Evolutionary conservation across 64 coral and sea anemone genomes (phyloP).

Genomic region (Astreopora myriophthalma): DNA sequence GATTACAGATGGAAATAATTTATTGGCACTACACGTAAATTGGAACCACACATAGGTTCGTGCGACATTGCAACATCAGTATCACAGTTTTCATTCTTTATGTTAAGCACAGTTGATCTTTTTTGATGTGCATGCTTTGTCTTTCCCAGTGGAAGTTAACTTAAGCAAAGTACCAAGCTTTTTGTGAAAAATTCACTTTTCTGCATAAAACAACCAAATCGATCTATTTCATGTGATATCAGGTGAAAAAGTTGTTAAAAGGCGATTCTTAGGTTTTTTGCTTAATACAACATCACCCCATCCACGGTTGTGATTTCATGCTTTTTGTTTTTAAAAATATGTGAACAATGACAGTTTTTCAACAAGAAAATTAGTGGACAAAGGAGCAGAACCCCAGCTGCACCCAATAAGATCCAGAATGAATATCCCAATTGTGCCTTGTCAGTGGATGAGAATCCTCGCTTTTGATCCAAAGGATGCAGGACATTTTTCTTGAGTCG

Average conservation of each 20-base stretch:
- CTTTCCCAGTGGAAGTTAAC: too few species aligned
- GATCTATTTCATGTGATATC: too few species aligned
- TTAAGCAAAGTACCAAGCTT: too few species aligned
- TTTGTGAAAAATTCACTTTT: too few species aligned
- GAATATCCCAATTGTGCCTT: conserved; percentile 76
- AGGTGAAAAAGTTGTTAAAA: neutral
- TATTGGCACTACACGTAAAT: too few species aligned
- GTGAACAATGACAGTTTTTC: conserved; percentile 69
- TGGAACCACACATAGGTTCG: too few species aligned
- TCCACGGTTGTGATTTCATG: conserved; percentile 65
- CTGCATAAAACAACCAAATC: too few species aligned
- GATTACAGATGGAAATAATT: too few species aligned
- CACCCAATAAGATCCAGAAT: conserved; percentile 81
- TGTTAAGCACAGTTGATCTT: too few species aligned
- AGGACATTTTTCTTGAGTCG: conserved; percentile 89
- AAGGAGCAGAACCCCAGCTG: conserved; percentile 64
- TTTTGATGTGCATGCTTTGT: too few species aligned
- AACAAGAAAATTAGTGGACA: conserved; percentile 69
- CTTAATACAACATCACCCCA: conserved; percentile 92
- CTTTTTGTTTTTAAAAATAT: conserved; percentile 74
- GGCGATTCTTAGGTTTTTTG: neutral
- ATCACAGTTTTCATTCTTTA: too few species aligned
- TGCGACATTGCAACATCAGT: too few species aligned
- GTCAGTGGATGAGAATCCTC: conserved; percentile 73
- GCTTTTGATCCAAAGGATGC: conserved; percentile 44